These are phyloP conservation scores for Delia radicum DNA, from an alignment of 1,140 invertebrate genomes.

Conservation along the genomic window DNA sequence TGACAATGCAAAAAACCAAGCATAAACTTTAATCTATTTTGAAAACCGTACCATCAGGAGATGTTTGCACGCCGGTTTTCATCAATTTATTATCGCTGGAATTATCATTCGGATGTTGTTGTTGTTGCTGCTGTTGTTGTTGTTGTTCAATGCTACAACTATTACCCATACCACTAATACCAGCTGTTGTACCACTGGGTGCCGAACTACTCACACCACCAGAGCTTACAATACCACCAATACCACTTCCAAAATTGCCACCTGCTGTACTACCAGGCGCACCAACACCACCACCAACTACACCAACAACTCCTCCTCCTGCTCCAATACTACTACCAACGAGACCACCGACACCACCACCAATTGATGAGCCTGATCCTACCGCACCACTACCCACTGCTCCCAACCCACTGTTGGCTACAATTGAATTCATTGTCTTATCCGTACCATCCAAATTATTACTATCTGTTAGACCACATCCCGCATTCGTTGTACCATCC, in stretches of 20 bases:
- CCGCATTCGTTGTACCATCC: conserved; percentile 59
- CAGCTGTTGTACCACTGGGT: conserved; percentile 31
- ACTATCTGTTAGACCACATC: conserved; percentile 37
- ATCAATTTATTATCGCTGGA: conserved; percentile 58
- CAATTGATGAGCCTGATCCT: conserved; percentile 34
- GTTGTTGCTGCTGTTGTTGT: conserved; percentile 25
- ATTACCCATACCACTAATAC: conserved; percentile 29
- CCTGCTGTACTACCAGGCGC: conserved; percentile 48
- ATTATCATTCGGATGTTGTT: conserved; percentile 53
- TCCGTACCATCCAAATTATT: conserved; percentile 54
- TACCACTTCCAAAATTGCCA: conserved; percentile 47
- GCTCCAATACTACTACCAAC: conserved; percentile 35
- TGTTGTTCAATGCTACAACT: conserved; percentile 25
- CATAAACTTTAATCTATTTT: background rate
- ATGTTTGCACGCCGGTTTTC: conserved; percentile 89
- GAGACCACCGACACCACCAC: conserved; percentile 42
- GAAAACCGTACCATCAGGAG: conserved; percentile 75
- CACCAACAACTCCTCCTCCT: conserved; percentile 39
- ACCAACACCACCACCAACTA: conserved; percentile 47
- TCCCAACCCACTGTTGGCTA: conserved; percentile 56
- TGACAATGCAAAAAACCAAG: conserved; percentile 9
- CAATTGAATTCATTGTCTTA: conserved; percentile 56
- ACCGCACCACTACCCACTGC: conserved; percentile 37
- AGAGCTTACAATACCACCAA: conserved; percentile 35
- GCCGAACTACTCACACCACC: conserved; percentile 20